Evolutionary conservation across 2,113 vertebrate species (phyloP).

Genomic region (Albula goreensis): DNA sequence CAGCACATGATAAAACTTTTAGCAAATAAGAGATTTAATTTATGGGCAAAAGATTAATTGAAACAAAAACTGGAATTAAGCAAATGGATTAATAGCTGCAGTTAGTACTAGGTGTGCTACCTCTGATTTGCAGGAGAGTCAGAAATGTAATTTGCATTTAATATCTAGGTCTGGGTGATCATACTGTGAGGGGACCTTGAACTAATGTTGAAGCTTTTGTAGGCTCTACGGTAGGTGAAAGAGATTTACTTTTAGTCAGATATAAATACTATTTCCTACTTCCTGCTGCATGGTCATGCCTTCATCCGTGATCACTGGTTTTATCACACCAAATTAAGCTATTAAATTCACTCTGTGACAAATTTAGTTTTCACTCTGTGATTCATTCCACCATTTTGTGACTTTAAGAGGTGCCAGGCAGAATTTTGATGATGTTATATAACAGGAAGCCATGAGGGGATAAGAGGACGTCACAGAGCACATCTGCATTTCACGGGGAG

Average conservation of each 20-base stretch:
- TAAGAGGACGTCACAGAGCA: background rate
- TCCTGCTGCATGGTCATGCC: background rate
- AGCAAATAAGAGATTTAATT: too few species aligned
- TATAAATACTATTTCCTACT: background rate
- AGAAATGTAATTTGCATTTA: conserved; percentile 16
- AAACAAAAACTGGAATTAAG: too few species aligned
- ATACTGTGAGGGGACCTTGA: conserved; percentile 17
- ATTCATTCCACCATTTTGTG: background rate
- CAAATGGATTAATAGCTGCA: too few species aligned
- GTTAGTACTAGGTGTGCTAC: too few species aligned
- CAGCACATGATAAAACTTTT: too few species aligned
- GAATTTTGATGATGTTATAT: background rate
- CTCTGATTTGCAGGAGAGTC: conserved; percentile 13
- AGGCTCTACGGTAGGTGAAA: background rate
- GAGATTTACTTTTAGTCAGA: background rate
- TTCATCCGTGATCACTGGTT: too few species aligned
- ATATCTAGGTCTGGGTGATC: conserved; percentile 2
- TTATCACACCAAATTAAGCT: conserved; percentile 11
- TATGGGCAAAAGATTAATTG: too few species aligned
- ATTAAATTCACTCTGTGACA: background rate
- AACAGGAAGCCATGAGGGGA: background rate
- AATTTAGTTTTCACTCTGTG: background rate
- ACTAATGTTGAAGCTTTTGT: background rate
- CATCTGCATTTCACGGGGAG: background rate
- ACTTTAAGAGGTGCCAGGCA: background rate